A percentile compares a stretch with the other conserved stretches of the same genome.
phyloP scores from a whole-genome alignment of 2,113 vertebrate genomes.

The Caranx ignobilis region DNA sequence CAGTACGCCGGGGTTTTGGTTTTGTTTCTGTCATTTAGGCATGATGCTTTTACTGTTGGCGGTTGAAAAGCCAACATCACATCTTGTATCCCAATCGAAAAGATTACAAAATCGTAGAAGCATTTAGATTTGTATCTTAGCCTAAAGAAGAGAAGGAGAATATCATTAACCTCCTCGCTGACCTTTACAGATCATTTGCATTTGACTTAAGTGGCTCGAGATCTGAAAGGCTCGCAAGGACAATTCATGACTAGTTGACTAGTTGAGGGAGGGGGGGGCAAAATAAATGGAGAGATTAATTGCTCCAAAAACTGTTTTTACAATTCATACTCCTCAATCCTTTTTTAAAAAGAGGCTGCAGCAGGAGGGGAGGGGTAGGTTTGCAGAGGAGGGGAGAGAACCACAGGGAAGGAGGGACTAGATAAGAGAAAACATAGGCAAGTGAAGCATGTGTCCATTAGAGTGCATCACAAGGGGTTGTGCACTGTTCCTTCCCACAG shows the following conservation, averaged over 20 bases:
- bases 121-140: not conserved
- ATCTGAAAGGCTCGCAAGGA: not conserved
- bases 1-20: too few species aligned
- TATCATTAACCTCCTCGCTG: not conserved
- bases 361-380: not conserved
- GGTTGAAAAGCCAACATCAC: not conserved
- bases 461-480: slow-evolving; percentile 3
- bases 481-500: slow-evolving; percentile 8
- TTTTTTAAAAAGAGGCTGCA: not conserved
- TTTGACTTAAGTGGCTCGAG: not conserved
- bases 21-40: not conserved
- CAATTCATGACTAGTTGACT: not conserved
- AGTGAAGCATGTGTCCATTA: not conserved
- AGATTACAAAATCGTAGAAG: not conserved
- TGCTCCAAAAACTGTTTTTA: too few species aligned
- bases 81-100: not conserved
- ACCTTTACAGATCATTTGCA: not conserved
- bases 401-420: not conserved
- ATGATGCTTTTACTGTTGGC: not conserved
- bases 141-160: not conserved
- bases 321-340: not conserved
- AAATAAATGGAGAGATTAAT: not conserved
- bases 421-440: not conserved
- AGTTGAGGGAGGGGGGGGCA: too few species aligned
- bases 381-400: not conserved